phyloP scores from a whole-genome alignment of 2,797 vertebrate genomes.

The Eleutherodactylus coqui region DNA sequence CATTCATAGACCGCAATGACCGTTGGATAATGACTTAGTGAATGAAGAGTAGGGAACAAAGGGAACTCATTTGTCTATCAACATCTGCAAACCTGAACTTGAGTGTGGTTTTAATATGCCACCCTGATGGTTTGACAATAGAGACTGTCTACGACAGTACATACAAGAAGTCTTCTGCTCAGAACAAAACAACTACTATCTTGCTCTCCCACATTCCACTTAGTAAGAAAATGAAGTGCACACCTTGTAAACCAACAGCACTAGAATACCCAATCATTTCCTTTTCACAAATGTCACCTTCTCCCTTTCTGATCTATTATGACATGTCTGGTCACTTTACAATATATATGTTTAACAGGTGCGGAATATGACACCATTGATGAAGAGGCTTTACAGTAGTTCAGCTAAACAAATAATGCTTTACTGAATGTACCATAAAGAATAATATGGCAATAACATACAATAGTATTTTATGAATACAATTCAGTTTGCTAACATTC shows the following conservation, averaged over 20 bases:
- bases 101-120: not conserved
- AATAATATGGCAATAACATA: too few species aligned
- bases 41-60: not conserved
- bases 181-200: not conserved
- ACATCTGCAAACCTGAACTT: conserved; percentile 20
- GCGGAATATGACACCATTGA: too few species aligned
- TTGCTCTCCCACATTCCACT: conserved; percentile 36
- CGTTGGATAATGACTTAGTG: not conserved
- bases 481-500: too few species aligned
- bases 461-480: too few species aligned
- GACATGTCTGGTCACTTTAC: conserved; percentile 13
- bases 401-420: too few species aligned
- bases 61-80: conserved; percentile 20
- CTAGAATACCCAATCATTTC: conserved; percentile 13
- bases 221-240: not conserved
- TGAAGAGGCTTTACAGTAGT: too few species aligned
- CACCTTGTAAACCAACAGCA: conserved; percentile 1
- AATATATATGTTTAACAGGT: conserved; percentile 15
- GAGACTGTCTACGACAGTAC: conserved; percentile 1
- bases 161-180: conserved; percentile 11
- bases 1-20: not conserved
- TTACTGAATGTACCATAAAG: too few species aligned
- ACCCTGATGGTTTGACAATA: conserved; percentile 11
- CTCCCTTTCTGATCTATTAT: not conserved
- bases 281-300: conserved; percentile 26